Evolutionary conservation across 1,140 invertebrate genomes (phyloP), one percentile per base, ranked within the genome.

Genomic region (Andrena cerasifolii): DNA sequence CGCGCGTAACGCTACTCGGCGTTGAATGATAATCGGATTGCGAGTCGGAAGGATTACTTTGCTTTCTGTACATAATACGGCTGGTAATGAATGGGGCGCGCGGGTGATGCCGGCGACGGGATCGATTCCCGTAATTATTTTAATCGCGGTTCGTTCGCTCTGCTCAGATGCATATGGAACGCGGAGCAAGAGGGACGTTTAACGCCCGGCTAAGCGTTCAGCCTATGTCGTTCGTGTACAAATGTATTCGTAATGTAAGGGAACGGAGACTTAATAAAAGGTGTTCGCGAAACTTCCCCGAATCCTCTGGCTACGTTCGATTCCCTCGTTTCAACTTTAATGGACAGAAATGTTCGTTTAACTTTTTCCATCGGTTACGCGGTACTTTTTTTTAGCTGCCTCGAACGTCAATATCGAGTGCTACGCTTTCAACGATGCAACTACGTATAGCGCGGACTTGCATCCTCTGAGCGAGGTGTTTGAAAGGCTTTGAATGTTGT

Each of bases 241-340:
- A 62, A 51, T 40, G 31, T 73, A 63, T 53, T n/a, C 47, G 58
- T 31, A 28, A 53, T 53, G n/a, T 28, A 65, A 47, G n/a, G 16
- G 28, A 31, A 66, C 7, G 18, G 36, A n/a, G n/a, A 47, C 33
- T 67, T 58, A 58, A 76, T 76, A 68, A 76, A 76, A 45, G 51
- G 2, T 58, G 54, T 67, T 75, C 43, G 63, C 33, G 28, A 66
- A 56, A 36, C 4, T 16, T 56, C 51, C 36, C n/a, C 14, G 6
- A 75, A 67, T n/a, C 31, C n/a, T 31, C 3, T 45, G 31, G 26
- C 7, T 36, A 5, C 2, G 5, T 51, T 51, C 14, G n/a, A 8
- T 51, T n/a, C 21, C n/a, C 21, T 28, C 18, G 0, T 2, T 59
- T 24, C 2, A 5, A 49, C 3, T 14, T 5, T 16, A 51, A 51